Evolutionary conservation across 2,888 invertebrate species (phyloP), one percentile per base, ranked within the genome.

Genomic region (Atrina japonica): DNA sequence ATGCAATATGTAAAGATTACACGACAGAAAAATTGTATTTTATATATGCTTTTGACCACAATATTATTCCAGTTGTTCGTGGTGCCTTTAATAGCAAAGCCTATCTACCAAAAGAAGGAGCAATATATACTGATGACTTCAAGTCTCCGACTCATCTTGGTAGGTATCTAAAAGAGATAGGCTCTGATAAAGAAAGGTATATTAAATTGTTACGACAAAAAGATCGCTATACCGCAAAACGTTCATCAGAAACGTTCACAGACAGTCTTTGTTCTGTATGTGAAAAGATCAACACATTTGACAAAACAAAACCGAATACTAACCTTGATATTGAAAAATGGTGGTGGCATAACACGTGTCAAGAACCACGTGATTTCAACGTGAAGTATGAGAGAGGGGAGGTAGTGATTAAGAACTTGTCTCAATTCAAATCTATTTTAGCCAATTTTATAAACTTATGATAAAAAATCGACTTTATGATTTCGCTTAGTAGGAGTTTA

Each of bases 1-100:
- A 66, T 35, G 30, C 56, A 2, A 16, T 66, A 23, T 66, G 66
- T 58, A 7, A 35, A 21, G 66, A 66, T 35, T 66, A 58, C 23
- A 35, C 47, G 2, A 47, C 66, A 23, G 66, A 66, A 35, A 66
- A 66, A 35, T 18, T 55, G 21, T 66, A 55, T 35, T 9, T 40
- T 6, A 29, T 49, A 2, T 58, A 29, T 49, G 11, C 18, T 18
- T n/a, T 47, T 18, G 58, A 58, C 21, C 16, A 27, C 11, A 30
- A 43, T 25, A 49, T 66, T 7, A 23, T 66, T 6, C n/a, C n/a
- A n/a, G n/a, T n/a, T n/a, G n/a, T n/a, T n/a, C n/a, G n/a, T n/a
- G n/a, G n/a, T n/a, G n/a, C 49, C 58, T 21, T n/a, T n/a, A n/a
- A n/a, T n/a, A n/a, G 30, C 6, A 35, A 49, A 29, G 23, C 21